Evolutionary conservation across 2,888 invertebrate genomes (phyloP).

Genomic region (Xestia xanthographa): DNA sequence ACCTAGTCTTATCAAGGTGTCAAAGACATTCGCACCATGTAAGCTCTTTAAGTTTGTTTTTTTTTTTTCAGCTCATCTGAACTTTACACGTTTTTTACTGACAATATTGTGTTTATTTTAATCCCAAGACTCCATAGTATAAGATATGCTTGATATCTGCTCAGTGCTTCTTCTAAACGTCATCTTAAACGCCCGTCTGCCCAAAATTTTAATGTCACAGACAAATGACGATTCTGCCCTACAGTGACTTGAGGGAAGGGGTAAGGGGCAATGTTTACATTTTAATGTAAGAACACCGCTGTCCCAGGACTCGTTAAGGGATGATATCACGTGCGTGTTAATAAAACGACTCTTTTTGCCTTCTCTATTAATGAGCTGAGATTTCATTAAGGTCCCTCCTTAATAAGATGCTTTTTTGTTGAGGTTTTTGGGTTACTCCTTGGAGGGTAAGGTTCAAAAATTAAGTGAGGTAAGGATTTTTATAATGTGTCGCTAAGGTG

Average conservation of each 20-base stretch:
- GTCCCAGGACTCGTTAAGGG: constrained; percentile 83
- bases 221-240: constrained; percentile 85
- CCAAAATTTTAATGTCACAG: constrained; percentile 76
- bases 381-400: constrained; percentile 76
- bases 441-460: constrained; percentile 19
- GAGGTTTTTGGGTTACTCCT: constrained; percentile 36
- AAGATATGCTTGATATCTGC: too few species aligned
- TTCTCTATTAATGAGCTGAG: constrained; percentile 81
- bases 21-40: neutral
- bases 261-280: constrained; percentile 88
- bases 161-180: neutral
- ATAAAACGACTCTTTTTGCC: constrained; percentile 82
- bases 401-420: constrained; percentile 61
- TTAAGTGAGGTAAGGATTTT: constrained; percentile 9
- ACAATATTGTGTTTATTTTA: neutral
- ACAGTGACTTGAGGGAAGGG: constrained; percentile 82
- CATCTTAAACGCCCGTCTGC: constrained; percentile 74
- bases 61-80: neutral
- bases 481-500: constrained; percentile 15
- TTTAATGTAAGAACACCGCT: constrained; percentile 87
- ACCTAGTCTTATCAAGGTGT: too few species aligned
- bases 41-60: neutral
- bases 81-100: neutral
- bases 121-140: neutral
- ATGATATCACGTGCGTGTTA: constrained; percentile 80